phyloP scores from a whole-genome alignment of 2,797 vertebrate species.

The Diceros bicornis region DNA sequence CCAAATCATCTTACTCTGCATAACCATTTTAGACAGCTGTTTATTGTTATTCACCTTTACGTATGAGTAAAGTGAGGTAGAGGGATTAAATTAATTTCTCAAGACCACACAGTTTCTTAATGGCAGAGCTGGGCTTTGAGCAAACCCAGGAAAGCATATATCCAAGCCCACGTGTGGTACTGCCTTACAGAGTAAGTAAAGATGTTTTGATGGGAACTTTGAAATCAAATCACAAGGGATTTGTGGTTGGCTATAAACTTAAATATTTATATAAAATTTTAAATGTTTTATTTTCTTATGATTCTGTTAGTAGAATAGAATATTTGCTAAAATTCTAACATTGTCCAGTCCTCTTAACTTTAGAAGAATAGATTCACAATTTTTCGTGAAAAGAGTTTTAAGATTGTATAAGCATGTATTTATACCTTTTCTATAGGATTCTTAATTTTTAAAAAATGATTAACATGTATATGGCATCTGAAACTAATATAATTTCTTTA shows the following conservation, averaged over 20 bases:
- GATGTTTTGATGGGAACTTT: neutral
- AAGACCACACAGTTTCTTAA: neutral
- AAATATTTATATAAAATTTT: constrained; percentile 2
- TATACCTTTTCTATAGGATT: neutral
- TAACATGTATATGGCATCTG: neutral
- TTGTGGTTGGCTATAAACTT: neutral
- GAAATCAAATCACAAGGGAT: neutral
- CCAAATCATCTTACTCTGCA: neutral
- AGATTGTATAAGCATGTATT: neutral
- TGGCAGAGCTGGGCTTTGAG: neutral
- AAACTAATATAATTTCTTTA: constrained; percentile 30
- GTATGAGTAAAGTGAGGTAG: neutral
- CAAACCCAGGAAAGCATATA: neutral
- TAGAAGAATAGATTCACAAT: neutral
- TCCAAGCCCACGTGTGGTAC: neutral
- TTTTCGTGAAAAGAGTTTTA: constrained; percentile 5
- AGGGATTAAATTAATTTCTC: neutral
- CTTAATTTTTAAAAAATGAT: neutral
- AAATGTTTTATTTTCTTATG: constrained; percentile 26
- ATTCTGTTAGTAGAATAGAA: neutral
- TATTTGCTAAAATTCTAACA: constrained; percentile 28
- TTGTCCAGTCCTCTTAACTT: neutral
- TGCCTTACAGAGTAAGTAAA: neutral
- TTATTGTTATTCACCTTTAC: neutral
- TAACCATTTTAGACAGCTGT: neutral